Percentiles rank a stretch among this genome's conserved stretches.
Evolutionary conservation across 2,113 vertebrate species (phyloP).

Genomic region (Sardina pilchardus): DNA sequence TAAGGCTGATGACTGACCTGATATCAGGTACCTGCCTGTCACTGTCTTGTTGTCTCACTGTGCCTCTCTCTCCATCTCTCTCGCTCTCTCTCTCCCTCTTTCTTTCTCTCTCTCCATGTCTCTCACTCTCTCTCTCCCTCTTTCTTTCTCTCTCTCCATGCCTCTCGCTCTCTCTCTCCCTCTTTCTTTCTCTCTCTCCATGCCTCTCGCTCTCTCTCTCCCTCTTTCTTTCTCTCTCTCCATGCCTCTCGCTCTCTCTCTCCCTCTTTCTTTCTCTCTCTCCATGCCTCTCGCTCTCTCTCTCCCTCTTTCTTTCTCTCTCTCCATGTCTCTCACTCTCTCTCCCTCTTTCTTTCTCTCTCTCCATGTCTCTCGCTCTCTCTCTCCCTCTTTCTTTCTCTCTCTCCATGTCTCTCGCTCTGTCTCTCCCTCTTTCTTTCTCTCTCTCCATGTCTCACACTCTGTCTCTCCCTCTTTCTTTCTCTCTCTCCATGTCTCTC

Average conservation of each 20-base stretch:
- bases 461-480: background rate
- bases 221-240: background rate
- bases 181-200: background rate
- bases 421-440: background rate
- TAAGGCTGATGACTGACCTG: conserved; percentile 48
- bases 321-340: too few species aligned
- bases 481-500: background rate
- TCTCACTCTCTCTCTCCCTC: too few species aligned
- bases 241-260: too few species aligned
- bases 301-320: background rate
- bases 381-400: conserved; percentile 1
- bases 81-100: background rate
- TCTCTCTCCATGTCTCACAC: background rate
- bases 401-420: background rate
- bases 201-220: too few species aligned
- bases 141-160: background rate
- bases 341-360: background rate
- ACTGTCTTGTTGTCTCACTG: background rate
- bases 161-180: too few species aligned
- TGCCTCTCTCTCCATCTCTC: background rate
- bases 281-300: too few species aligned
- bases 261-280: background rate
- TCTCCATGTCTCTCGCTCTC: background rate
- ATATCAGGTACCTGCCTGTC: conserved; percentile 57
- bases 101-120: too few species aligned